Evolutionary conservation across 2,888 invertebrate species (phyloP).

Genomic region (Papilio elwesi): DNA sequence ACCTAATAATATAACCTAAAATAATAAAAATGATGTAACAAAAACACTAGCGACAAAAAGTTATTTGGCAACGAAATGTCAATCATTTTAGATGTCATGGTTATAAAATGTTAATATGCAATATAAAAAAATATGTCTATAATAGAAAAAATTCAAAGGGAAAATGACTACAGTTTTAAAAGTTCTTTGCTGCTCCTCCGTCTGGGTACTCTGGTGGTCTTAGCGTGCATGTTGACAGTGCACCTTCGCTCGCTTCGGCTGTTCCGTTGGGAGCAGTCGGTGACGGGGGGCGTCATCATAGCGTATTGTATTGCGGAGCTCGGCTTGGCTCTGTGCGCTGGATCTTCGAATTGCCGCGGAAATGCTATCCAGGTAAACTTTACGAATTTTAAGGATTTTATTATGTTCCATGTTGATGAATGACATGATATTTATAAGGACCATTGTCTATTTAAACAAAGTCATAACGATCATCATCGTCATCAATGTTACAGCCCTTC

Average conservation of each 20-base stretch:
- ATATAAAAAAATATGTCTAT: background rate
- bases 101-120: conserved; percentile 21
- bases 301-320: conserved; percentile 57
- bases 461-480: no score
- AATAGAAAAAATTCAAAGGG: conserved; percentile 20
- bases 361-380: conserved; percentile 57
- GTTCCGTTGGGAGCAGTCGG: conserved; percentile 69
- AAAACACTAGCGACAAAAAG: conserved; percentile 1
- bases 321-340: conserved; percentile 60
- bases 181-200: conserved; percentile 52
- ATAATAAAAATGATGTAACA: background rate
- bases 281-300: conserved; percentile 66
- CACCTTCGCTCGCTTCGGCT: conserved; percentile 64
- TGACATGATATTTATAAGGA: no score
- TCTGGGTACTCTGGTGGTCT: conserved; percentile 50
- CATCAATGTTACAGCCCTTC: no score
- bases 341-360: conserved; percentile 46
- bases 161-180: conserved; percentile 12
- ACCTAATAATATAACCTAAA: background rate
- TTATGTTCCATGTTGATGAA: no score
- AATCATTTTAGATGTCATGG: background rate
- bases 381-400: background rate
- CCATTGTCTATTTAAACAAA: no score
- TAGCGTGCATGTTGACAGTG: conserved; percentile 56
- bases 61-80: background rate